Conservation (phyloP, 2,113 vertebrate genomes). For the Rynchops niger region DNA sequence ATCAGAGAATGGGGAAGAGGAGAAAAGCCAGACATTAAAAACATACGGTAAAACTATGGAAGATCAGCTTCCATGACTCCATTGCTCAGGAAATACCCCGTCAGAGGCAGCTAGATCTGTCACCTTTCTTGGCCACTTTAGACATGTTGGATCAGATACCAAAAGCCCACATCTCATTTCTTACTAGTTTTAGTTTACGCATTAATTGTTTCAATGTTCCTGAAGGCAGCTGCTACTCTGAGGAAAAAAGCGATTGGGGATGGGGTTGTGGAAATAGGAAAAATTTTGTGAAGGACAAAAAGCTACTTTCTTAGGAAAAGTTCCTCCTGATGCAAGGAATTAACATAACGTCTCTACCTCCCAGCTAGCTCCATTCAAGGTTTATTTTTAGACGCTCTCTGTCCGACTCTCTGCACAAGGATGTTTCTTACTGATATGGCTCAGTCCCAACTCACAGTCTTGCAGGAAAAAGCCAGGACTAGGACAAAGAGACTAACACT, state of each 20-base stretch:
- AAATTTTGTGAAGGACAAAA: background rate
- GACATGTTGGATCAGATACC: background rate
- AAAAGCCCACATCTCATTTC: background rate
- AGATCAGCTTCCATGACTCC: background rate
- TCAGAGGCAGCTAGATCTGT: background rate
- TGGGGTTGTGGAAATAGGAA: background rate
- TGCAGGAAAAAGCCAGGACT: background rate
- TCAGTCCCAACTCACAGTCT: accelerated
- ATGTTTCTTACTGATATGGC: background rate
- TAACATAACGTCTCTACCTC: background rate
- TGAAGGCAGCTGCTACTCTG: background rate
- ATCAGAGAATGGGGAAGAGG: background rate
- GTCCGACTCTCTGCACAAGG: background rate
- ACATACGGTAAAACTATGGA: background rate
- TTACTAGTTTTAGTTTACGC: background rate
- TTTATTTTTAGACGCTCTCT: background rate
- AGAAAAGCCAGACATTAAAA: background rate
- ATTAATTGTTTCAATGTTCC: background rate
- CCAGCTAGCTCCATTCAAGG: background rate
- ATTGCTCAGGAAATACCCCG: background rate
- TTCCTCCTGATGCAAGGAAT: background rate
- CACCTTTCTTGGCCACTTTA: background rate
- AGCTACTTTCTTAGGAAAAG: background rate
- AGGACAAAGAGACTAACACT: background rate
- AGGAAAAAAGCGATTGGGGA: background rate